Evolutionary conservation across 1,140 invertebrate species (phyloP).

Genomic region (Gonioctena quinquepunctata): DNA sequence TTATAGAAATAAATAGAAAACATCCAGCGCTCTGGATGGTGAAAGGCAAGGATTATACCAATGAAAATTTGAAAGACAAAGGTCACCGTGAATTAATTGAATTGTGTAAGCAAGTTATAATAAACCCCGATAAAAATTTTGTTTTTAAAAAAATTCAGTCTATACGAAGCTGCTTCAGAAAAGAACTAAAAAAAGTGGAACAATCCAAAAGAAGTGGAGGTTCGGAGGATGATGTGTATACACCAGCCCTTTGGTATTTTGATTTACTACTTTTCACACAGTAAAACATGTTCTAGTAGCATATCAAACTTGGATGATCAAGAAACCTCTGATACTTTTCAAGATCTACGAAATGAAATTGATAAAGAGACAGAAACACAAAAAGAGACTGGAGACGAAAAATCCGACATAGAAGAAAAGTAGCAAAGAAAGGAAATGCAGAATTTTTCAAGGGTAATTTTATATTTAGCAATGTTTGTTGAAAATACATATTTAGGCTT

Average conservation of each 20-base stretch:
- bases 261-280: constrained; percentile 6
- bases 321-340: constrained; percentile 3
- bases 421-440: neutral
- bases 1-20: constrained; percentile 16
- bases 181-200: constrained; percentile 14
- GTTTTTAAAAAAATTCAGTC: constrained; percentile 18
- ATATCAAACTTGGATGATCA: neutral
- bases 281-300: neutral
- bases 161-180: constrained; percentile 3
- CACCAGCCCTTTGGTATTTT: constrained; percentile 14
- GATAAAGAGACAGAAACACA: constrained; percentile 4
- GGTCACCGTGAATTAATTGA: neutral
- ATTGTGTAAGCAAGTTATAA: neutral
- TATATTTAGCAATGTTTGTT: neutral
- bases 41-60: constrained; percentile 5
- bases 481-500: constrained; percentile 2
- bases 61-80: constrained; percentile 7
- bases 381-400: neutral
- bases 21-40: constrained; percentile 19
- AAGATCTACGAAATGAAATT: neutral
- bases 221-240: constrained; percentile 12
- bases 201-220: constrained; percentile 1
- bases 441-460: neutral
- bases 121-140: neutral
- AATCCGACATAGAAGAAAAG: neutral